Base-by-base conservation (phyloP, 1,140 invertebrate genomes). In the Conopomorpha cramerella region DNA sequence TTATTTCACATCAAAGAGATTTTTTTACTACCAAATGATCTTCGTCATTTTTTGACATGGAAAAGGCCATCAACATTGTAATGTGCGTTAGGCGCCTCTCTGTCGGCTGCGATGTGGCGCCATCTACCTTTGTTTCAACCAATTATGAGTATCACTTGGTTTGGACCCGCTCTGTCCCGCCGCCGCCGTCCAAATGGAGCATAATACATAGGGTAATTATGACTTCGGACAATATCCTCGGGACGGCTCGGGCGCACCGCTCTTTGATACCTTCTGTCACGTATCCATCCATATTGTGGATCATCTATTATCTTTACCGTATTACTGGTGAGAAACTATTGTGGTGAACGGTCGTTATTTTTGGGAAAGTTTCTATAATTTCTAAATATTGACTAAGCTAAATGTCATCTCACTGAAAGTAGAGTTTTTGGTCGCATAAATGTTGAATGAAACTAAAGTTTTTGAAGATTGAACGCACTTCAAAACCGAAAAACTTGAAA, bases 41-140 rank as follows among this genome's bases (percentile, higher is more conserved):
- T 65, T 58, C 67, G 68, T 66, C 62, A 68, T 64, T 68, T 72
- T n/a, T 73, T 76, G 71, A 76, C 72, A 73, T 63, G 71, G 72
- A 74, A 78, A 77, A 77, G 67, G 70, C 67, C 67, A 77, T 79
- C 74, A 74, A 65, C 58, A 51, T 54, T 64, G 57, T 77, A 77
- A 77, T 71, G 67, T 43, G 49, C 17, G 54, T 39, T 45, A 56
- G 72, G 74, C 72, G 74, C 72, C 77, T 49, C 35, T 31, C 45
- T 41, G 74, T 55, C 72, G 72, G 56, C 51, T 34, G 30, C 16
- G 26, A 6, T 7, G 34, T 39, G 46, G 46, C 51, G 46, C 59
- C 61, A 61, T 57, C 58, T 51, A 46, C 46, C 62, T 73, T 66
- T 64, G 64, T 67, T 76, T 64, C 58, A 66, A 67, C 65, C 67